Evolutionary conservation across 2,797 vertebrate species (phyloP).

Genomic region (Pseudopleuronectes americanus): DNA sequence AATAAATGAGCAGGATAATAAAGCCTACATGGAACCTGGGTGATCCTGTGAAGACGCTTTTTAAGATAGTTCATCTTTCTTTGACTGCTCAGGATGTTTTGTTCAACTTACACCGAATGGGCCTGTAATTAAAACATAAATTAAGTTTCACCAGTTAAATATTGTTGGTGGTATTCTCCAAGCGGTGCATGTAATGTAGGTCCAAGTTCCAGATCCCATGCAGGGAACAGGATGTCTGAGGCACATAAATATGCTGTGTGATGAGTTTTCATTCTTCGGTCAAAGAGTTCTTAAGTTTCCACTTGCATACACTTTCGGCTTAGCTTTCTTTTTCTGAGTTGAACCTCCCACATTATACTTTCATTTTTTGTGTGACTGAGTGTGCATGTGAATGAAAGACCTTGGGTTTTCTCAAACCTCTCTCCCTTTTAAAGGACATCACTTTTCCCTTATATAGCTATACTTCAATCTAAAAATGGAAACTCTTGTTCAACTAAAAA

Average conservation of each 20-base stretch:
- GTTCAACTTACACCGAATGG: neutral
- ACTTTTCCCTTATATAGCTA: slow-evolving; percentile 58
- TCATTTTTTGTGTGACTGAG: slow-evolving; percentile 27
- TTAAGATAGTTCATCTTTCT: neutral
- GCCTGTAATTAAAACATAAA: neutral
- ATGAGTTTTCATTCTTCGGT: slow-evolving; percentile 19
- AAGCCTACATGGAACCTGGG: slow-evolving; percentile 60
- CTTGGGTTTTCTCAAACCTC: slow-evolving; percentile 84
- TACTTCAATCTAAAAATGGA: slow-evolving; percentile 79
- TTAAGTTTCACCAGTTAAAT: slow-evolving; percentile 7
- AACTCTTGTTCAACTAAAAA: slow-evolving; percentile 85
- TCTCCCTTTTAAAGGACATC: slow-evolving; percentile 87
- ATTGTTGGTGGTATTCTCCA: neutral
- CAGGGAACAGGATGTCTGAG: neutral
- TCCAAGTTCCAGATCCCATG: neutral
- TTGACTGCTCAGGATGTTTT: neutral
- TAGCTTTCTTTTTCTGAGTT: slow-evolving; percentile 1
- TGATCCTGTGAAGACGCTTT: slow-evolving; percentile 35
- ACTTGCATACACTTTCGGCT: slow-evolving; percentile 4
- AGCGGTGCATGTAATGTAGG: neutral
- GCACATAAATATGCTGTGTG: neutral
- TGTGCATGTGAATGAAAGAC: slow-evolving; percentile 46
- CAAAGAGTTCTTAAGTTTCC: neutral
- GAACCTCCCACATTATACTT: neutral
- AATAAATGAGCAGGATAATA: neutral